Conservation (phyloP, 2,888 invertebrate genomes). For the Pasiphila rectangulata region DNA sequence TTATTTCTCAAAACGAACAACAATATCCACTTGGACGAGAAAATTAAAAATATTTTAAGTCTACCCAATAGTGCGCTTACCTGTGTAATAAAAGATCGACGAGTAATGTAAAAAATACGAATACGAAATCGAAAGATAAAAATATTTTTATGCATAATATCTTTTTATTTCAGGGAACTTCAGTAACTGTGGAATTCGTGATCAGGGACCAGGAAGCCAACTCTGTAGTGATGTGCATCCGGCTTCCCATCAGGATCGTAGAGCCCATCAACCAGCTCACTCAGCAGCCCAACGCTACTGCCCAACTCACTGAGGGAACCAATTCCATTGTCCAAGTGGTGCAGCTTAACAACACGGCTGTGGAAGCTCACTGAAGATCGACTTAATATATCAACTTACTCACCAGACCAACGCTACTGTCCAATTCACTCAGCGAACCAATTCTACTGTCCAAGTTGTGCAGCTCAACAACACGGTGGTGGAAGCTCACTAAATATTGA, state of each 20-base stretch:
- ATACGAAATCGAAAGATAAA: too few species aligned
- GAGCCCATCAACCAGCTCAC: background rate
- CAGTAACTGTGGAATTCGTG: slow-evolving; percentile 11
- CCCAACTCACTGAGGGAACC: background rate
- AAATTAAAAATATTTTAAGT: too few species aligned
- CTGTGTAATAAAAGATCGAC: too few species aligned
- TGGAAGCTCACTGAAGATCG: too few species aligned
- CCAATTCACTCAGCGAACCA: background rate
- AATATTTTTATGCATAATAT: background rate
- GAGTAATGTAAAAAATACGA: too few species aligned
- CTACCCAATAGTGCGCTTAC: too few species aligned
- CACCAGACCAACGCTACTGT: background rate
- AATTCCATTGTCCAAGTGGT: background rate
- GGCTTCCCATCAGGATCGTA: background rate
- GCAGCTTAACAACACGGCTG: too few species aligned
- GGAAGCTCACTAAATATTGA: too few species aligned
- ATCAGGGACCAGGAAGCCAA: slow-evolving; percentile 1
- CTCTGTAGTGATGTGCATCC: background rate
- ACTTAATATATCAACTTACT: too few species aligned
- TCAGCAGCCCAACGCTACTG: background rate
- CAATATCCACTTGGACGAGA: too few species aligned
- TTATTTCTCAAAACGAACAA: too few species aligned
- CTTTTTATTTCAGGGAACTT: slow-evolving; percentile 5
- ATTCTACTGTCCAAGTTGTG: background rate
- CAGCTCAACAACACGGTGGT: too few species aligned